Conservation (phyloP, 2,113 vertebrate genomes). For the Jaculus jaculus region DNA sequence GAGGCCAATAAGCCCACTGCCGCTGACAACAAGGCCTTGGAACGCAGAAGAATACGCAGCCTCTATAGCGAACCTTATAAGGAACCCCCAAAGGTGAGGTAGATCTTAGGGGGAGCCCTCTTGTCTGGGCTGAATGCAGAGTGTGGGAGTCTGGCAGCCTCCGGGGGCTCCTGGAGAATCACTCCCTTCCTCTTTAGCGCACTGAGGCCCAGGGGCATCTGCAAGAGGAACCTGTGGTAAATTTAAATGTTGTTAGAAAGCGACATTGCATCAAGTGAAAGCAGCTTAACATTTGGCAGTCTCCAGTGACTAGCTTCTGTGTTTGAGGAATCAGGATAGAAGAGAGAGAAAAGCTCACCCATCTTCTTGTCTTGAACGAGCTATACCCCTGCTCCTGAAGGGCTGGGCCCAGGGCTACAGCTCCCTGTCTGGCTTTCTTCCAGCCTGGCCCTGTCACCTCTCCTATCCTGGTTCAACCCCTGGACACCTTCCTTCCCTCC, state of each 20-base stretch:
- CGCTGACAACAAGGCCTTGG: conserved; percentile 90
- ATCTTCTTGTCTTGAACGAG: not conserved
- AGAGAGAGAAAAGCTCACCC: not conserved
- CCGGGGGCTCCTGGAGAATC: not conserved
- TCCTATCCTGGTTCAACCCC: not conserved
- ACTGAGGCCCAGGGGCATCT: not conserved
- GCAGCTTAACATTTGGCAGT: not conserved
- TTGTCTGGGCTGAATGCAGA: not conserved
- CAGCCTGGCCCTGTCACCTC: too few relatives aligned
- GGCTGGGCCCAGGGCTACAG: not conserved
- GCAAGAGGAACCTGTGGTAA: not conserved
- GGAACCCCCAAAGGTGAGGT: conserved; percentile 91
- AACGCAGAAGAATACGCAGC: conserved; percentile 96
- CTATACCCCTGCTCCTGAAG: not conserved
- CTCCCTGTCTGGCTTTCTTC: not conserved
- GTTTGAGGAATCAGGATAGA: conserved; percentile 32
- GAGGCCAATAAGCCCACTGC: conserved; percentile 87
- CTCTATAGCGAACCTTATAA: conserved; percentile 95
- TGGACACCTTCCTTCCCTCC: not conserved
- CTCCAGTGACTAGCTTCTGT: conserved; percentile 6
- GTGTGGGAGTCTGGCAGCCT: accelerated
- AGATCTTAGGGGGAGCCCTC: not conserved
- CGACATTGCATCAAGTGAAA: not conserved
- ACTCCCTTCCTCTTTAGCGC: not conserved
- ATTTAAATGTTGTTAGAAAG: conserved; percentile 7